Evolutionary conservation across 2,888 invertebrate species (phyloP).

Genomic region (Ormyrus nitidulus): DNA sequence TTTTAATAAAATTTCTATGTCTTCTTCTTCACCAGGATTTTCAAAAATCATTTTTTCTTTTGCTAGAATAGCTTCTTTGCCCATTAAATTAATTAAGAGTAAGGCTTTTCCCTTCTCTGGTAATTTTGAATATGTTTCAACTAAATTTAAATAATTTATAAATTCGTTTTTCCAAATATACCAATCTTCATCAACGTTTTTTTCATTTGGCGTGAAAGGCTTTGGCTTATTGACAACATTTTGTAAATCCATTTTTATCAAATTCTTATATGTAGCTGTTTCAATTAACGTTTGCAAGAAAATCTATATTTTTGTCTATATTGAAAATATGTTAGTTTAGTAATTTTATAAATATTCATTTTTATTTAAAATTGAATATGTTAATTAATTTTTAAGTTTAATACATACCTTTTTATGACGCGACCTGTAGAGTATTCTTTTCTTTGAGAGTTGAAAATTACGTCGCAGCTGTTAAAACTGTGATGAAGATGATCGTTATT

Average conservation of each 20-base stretch:
- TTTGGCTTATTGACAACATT: constrained; percentile 6
- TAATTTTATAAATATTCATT: too few species aligned
- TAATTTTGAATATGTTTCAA: constrained; percentile 42
- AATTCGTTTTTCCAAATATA: constrained; percentile 60
- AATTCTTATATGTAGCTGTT: too few species aligned
- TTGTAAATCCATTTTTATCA: constrained; percentile 14
- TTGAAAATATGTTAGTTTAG: too few species aligned
- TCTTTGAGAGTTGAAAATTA: too few species aligned
- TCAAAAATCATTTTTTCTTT: constrained; percentile 53
- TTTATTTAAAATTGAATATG: too few species aligned
- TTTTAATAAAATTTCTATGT: constrained; percentile 57
- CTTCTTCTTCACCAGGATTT: constrained; percentile 41
- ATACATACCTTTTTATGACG: too few species aligned
- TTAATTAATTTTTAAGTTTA: too few species aligned
- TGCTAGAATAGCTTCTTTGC: constrained; percentile 55
- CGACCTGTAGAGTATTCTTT: too few species aligned
- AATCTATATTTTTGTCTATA: too few species aligned
- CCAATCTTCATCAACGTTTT: constrained; percentile 59
- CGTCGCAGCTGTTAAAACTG: too few species aligned
- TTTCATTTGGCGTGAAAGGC: constrained; percentile 27
- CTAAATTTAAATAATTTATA: constrained; percentile 56
- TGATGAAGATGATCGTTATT: too few species aligned
- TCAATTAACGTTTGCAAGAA: too few species aligned
- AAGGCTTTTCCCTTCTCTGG: constrained; percentile 55
- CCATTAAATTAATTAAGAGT: constrained; percentile 59